Conservation (phyloP, 2,113 vertebrate genomes). For the Eretmodus cyanostictus region DNA sequence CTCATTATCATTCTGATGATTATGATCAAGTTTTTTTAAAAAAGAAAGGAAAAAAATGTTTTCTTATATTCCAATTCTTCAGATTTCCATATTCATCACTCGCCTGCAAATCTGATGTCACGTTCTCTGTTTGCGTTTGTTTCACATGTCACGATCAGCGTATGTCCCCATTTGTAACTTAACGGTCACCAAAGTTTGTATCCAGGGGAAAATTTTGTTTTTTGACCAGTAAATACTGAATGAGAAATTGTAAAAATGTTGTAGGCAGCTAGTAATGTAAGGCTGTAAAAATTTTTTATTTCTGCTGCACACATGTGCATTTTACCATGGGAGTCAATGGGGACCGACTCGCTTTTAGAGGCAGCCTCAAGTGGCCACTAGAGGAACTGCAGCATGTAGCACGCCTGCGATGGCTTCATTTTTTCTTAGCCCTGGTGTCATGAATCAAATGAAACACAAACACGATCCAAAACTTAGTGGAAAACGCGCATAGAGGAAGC, state of each 20-base stretch:
- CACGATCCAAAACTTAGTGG: neutral
- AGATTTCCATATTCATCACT: neutral
- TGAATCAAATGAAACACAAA: neutral
- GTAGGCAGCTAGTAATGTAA: neutral
- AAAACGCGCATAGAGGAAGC: neutral
- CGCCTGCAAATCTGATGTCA: neutral
- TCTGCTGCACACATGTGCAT: neutral
- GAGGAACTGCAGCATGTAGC: neutral
- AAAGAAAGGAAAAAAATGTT: neutral
- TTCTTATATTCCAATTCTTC: neutral
- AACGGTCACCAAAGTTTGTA: neutral
- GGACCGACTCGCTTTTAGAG: neutral
- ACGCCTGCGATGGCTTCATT: fast-evolving
- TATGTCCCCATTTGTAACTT: neutral
- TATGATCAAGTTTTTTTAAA: fast-evolving
- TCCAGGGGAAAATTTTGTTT: neutral
- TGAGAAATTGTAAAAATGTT: neutral
- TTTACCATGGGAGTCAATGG: neutral
- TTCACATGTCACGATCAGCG: neutral
- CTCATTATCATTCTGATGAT: neutral
- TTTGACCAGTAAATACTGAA: neutral
- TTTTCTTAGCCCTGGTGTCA: neutral
- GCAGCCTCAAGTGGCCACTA: neutral
- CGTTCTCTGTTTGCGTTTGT: neutral
- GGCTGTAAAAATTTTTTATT: neutral